These are phyloP conservation scores for Cricetomys ansorgei DNA, from an alignment of 2,113 vertebrate species.

Conservation along the genomic window DNA sequence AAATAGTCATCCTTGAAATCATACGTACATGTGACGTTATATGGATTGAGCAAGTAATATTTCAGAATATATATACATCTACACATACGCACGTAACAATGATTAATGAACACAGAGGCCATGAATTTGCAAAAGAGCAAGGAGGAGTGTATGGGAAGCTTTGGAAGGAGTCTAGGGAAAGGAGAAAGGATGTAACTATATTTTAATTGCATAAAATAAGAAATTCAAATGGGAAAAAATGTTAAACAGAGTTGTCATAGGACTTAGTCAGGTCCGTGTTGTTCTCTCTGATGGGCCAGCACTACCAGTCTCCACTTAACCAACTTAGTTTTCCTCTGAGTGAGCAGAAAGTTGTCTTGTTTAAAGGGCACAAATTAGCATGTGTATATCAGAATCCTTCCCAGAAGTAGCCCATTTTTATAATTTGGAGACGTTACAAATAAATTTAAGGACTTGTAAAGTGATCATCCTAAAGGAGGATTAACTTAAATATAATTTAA, in stretches of 20 bases:
- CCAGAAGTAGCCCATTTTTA: conserved; percentile 11
- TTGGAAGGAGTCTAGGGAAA: neutral
- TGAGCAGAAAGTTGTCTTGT: neutral
- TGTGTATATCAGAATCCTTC: neutral
- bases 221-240: neutral
- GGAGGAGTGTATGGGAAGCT: neutral
- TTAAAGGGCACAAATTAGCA: neutral
- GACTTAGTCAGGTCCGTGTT: neutral
- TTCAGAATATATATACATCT: neutral
- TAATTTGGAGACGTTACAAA: conserved; percentile 32
- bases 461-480: conserved; percentile 23
- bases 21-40: neutral
- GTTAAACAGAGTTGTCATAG: neutral
- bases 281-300: neutral
- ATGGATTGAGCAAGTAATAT: neutral
- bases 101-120: neutral
- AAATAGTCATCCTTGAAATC: neutral
- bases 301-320: neutral
- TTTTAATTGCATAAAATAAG: neutral
- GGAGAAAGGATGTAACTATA: neutral
- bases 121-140: neutral
- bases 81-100: neutral
- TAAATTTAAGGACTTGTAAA: conserved; percentile 41
- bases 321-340: neutral
- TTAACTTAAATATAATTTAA: conserved; percentile 48